Evolutionary conservation across 2,888 invertebrate genomes (phyloP).

Genomic region (Pseudanteris insignis): DNA sequence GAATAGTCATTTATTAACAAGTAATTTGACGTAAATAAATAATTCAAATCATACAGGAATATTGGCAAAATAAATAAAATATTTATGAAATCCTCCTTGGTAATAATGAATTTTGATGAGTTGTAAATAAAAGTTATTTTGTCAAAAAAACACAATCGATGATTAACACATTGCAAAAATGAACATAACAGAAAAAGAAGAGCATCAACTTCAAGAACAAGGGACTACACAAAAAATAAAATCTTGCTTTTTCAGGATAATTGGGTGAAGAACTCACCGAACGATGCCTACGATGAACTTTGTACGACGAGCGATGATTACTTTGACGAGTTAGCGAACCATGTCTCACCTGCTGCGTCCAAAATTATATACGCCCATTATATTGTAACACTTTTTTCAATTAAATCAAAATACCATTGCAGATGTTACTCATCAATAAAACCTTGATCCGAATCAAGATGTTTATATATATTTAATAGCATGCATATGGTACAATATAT

Average conservation of each 20-base stretch:
- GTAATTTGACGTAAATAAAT: background rate
- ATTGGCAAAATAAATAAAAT: constrained; percentile 20
- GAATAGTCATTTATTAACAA: too few relatives aligned
- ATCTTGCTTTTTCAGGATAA: constrained; percentile 27
- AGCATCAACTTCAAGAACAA: constrained; percentile 5
- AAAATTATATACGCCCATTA: constrained; percentile 63
- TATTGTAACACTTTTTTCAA: constrained; percentile 49
- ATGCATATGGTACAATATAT: too few relatives aligned
- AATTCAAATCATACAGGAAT: background rate
- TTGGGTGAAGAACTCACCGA: constrained; percentile 71
- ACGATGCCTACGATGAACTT: constrained; percentile 76
- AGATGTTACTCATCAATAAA: too few relatives aligned
- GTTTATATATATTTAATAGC: too few relatives aligned
- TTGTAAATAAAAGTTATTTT: constrained; percentile 18
- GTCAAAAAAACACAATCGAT: constrained; percentile 6
- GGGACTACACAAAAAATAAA: constrained; percentile 31
- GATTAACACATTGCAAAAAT: constrained; percentile 7
- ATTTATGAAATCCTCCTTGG: constrained; percentile 7
- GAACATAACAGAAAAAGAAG: constrained; percentile 17
- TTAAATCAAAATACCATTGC: too few relatives aligned
- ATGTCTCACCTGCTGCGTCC: constrained; percentile 74
- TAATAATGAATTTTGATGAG: constrained; percentile 5
- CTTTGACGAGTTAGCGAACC: constrained; percentile 75
- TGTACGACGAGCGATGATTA: constrained; percentile 72
- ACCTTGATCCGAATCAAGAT: too few relatives aligned